Conservation (phyloP, 2,888 invertebrate species). For the Yponomeuta malinellus region DNA sequence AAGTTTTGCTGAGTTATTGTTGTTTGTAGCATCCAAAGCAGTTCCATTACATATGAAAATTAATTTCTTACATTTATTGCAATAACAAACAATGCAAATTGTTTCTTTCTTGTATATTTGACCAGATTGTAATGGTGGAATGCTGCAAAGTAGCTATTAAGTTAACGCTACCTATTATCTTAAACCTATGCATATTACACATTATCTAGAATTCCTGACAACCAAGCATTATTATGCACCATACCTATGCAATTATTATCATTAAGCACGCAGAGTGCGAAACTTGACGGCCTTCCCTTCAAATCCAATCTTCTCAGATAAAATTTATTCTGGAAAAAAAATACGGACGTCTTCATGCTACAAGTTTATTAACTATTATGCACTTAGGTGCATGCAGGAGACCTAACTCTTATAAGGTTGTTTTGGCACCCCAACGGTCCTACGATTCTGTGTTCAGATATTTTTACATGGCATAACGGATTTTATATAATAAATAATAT, state of each 20-base stretch:
- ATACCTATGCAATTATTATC: slow-evolving; percentile 9
- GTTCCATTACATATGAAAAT: no score
- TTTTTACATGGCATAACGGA: no score
- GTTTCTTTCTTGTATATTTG: neutral
- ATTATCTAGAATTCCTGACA: slow-evolving; percentile 4
- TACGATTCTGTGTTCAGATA: no score
- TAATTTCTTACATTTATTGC: no score
- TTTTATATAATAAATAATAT: no score
- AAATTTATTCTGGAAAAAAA: neutral
- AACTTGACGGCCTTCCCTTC: slow-evolving; percentile 23
- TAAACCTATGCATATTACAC: neutral
- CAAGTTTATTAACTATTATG: neutral
- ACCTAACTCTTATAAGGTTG: no score
- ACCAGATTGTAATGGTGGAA: neutral
- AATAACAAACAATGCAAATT: no score
- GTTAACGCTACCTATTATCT: neutral
- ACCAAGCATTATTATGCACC: slow-evolving; percentile 4
- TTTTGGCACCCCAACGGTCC: no score
- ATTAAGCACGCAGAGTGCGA: slow-evolving; percentile 14
- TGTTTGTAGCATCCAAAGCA: no score
- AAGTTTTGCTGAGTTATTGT: no score
- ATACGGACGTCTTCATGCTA: neutral
- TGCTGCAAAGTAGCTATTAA: neutral
- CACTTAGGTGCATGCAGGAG: no score
- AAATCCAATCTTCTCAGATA: slow-evolving; percentile 22